Conservation (phyloP, 2,113 vertebrate species). For the Larimichthys polyactis region DNA sequence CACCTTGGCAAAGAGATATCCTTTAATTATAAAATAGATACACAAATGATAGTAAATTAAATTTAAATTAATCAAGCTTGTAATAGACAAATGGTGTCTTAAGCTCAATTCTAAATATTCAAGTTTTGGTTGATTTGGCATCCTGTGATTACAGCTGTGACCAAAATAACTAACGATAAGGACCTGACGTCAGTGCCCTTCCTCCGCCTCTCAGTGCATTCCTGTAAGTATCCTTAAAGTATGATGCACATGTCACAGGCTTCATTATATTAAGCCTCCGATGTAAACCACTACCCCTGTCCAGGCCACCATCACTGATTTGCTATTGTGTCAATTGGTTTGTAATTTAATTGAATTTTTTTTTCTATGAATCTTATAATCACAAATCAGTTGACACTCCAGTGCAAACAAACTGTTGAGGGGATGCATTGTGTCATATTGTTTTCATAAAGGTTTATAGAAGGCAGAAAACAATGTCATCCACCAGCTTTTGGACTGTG, state of each 20-base stretch:
- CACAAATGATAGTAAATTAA: not conserved
- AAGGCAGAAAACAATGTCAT: no score
- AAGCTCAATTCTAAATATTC: not conserved
- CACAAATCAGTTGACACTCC: no score
- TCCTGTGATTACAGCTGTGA: not conserved
- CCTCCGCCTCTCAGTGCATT: constrained; percentile 4
- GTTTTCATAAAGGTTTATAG: no score
- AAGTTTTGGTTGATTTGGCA: not conserved
- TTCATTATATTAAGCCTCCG: not conserved
- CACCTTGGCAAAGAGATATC: no score
- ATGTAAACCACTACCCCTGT: not conserved
- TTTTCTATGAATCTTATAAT: no score
- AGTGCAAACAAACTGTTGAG: no score
- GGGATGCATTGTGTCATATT: no score
- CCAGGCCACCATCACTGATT: not conserved
- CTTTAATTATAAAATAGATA: not conserved
- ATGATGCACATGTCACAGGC: not conserved
- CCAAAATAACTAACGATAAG: not conserved
- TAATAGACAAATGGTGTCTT: no score
- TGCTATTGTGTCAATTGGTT: not conserved
- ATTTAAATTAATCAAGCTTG: not conserved
- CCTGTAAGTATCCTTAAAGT: not conserved
- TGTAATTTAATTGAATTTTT: not conserved
- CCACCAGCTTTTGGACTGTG: no score
- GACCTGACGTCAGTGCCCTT: not conserved